phyloP scores from a whole-genome alignment of 2,113 vertebrate genomes.

The Romanogobio albipinnatus region DNA sequence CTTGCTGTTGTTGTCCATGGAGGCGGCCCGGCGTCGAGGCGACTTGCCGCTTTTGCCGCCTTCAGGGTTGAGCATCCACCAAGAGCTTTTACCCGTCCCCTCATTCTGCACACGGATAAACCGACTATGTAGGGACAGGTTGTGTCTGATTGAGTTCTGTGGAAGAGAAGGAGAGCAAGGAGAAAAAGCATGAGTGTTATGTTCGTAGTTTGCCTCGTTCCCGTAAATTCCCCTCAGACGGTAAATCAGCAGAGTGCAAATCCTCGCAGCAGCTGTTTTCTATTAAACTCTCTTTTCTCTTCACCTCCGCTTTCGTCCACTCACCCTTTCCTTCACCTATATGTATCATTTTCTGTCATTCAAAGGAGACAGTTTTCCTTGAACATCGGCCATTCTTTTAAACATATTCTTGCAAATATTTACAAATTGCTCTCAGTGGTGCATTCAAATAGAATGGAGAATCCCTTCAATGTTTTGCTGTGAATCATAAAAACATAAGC shows the following conservation, averaged over 20 bases:
- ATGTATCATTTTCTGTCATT: neutral
- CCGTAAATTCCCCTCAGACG: conserved; percentile 55
- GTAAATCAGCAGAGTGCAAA: conserved; percentile 68
- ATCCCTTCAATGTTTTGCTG: neutral
- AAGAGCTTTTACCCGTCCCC: conserved; percentile 98
- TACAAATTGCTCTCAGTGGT: conserved; percentile 10
- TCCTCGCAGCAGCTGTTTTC: conserved; percentile 67
- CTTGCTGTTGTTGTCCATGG: conserved; percentile 99
- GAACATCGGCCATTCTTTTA: neutral
- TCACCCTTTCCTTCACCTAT: conserved; percentile 14
- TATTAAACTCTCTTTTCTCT: conserved; percentile 53
- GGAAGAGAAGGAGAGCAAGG: conserved; percentile 29
- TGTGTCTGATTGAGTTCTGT: conserved; percentile 98
- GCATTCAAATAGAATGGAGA: neutral
- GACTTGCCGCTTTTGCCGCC: conserved; percentile 97
- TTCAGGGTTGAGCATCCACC: conserved; percentile 99
- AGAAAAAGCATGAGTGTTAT: conserved; percentile 49
- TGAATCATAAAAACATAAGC: conserved; percentile 7
- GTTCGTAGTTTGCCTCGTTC: conserved; percentile 63
- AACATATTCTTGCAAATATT: conserved; percentile 11
- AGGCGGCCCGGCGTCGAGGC: conserved; percentile 89
- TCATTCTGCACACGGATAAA: conserved; percentile 98
- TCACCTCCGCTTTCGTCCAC: conserved; percentile 46
- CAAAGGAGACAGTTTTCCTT: conserved; percentile 12
- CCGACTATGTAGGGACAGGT: conserved; percentile 96